Evolutionary conservation across 2,113 vertebrate species (phyloP).

Genomic region (Daubentonia madagascariensis): DNA sequence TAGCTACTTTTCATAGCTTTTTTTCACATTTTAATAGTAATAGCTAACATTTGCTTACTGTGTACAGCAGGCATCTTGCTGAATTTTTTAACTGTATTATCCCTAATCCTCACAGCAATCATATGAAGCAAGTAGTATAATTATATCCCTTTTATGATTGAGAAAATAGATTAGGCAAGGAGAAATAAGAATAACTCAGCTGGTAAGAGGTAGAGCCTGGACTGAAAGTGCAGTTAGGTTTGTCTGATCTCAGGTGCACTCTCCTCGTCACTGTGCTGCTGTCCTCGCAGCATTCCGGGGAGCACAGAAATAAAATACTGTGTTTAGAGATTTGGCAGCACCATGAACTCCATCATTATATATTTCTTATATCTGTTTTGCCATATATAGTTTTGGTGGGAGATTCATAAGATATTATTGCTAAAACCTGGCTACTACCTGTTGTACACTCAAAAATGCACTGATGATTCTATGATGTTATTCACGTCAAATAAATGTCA

Average conservation of each 20-base stretch:
- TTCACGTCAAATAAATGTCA: neutral
- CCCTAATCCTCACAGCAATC: neutral
- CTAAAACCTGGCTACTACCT: neutral
- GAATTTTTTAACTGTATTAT: neutral
- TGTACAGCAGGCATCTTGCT: neutral
- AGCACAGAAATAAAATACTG: neutral
- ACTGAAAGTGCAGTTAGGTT: neutral
- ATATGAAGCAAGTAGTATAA: neutral
- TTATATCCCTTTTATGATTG: neutral
- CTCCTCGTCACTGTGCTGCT: neutral
- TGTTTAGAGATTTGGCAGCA: neutral
- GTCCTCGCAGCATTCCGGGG: neutral
- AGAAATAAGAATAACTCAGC: neutral
- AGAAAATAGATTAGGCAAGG: neutral
- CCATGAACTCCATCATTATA: neutral
- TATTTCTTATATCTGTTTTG: neutral
- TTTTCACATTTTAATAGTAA: slow-evolving; percentile 20
- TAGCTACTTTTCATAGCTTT: neutral
- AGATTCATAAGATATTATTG: slow-evolving; percentile 27
- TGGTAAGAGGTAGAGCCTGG: neutral
- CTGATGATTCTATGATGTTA: neutral
- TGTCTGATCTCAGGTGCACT: neutral
- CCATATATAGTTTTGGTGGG: neutral
- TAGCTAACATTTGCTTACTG: neutral
- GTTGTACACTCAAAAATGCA: neutral